Evolutionary conservation across 2,113 vertebrate species (phyloP), one percentile per base, ranked within the genome.

Genomic region (Hippocampus comes): DNA sequence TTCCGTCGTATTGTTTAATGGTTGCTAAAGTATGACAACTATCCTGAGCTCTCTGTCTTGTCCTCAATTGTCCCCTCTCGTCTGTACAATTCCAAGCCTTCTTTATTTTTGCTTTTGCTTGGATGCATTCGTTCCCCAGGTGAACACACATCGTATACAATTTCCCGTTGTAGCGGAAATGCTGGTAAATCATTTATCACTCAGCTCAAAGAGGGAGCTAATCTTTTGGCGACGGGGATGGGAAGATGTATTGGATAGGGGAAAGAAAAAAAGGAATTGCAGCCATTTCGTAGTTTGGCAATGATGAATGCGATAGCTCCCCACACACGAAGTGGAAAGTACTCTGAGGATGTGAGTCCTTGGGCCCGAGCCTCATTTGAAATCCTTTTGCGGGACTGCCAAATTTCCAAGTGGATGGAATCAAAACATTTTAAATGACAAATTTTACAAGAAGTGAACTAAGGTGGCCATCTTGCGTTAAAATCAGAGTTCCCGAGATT

Each of bases 81-180:
- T 48, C 9, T 66, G 11, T 25, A 72, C 71, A 74, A 65, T 68
- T 43, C 68, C 70, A 84, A 73, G 25, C 55, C 23, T 65, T 76
- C 66, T 34, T 70, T 64, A 43, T 76, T 82, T 81, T 63, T 67
- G 68, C 65, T 82, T 81, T 63, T 67, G 68, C 65, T 76, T 70
- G 59, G 61, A 74, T 66, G 64, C 63, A 43, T 75, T 82, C 67
- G 66, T 63, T 88, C 70, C 64, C 60, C 77, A 27, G 75, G 81
- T 83, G 77, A 69, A 75, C 72, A 48, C 72, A 71, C 70, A 70
- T 78, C 51, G 63, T 79, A 67, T 51, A 53, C 70, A 63, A 78
- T 80, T 72, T 80, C 43, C 69, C 56, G 12, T 68, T 74, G 65
- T 63, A 21, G 72, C 67, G 18, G 4, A 67, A 55, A 57, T 48